A percentile compares a stretch with the other conserved stretches of the same genome.
Evolutionary conservation across 2,113 vertebrate genomes (phyloP).

Genomic region (Protobothrops mucrosquamatus): DNA sequence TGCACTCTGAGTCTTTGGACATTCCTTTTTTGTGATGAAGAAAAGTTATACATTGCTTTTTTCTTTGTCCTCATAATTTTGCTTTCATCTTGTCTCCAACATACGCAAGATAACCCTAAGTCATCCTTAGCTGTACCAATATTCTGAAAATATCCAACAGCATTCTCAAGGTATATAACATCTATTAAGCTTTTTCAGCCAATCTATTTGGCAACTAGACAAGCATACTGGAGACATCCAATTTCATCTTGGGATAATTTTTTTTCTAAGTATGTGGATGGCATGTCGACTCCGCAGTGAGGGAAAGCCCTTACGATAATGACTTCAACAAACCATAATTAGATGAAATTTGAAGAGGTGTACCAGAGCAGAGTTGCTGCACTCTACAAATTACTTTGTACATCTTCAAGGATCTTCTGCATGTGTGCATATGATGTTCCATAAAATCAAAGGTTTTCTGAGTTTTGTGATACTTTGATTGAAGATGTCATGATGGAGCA

Average conservation of each 20-base stretch:
- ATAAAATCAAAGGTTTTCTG: not conserved
- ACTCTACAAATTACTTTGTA: not conserved
- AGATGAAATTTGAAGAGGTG: not conserved
- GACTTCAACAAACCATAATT: not conserved
- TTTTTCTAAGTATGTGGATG: not conserved
- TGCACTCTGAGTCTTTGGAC: not conserved
- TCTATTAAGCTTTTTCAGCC: not conserved
- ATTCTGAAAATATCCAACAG: not conserved
- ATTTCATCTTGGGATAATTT: not conserved
- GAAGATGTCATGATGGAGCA: not conserved
- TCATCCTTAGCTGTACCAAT: not conserved
- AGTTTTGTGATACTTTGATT: not conserved
- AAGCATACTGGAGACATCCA: not conserved
- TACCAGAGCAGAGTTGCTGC: not conserved
- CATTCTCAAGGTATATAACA: not conserved
- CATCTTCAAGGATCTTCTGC: not conserved
- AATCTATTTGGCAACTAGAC: not conserved
- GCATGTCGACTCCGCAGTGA: not conserved
- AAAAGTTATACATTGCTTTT: not conserved
- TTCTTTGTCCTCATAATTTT: not conserved
- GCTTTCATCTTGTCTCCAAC: not conserved
- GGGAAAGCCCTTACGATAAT: not conserved
- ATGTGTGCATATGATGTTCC: not conserved
- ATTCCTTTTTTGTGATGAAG: not conserved
- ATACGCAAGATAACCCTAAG: not conserved